These are phyloP conservation scores for Pachliopta kotzebuea DNA, from an alignment of 2,888 invertebrate species.

Conservation along the genomic window DNA sequence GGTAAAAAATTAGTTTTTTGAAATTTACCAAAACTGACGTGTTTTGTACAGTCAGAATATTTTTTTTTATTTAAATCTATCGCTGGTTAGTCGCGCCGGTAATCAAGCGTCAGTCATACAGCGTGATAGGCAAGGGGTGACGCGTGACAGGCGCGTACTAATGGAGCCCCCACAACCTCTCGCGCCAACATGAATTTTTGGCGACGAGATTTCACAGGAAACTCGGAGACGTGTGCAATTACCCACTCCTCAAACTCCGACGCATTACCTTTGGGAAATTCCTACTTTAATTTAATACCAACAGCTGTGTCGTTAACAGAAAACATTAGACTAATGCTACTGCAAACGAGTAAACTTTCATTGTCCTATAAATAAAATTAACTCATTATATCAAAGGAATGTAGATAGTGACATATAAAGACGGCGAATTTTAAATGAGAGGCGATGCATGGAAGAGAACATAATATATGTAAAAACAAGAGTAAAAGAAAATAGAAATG, in stretches of 20 bases:
- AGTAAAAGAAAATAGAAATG: no score
- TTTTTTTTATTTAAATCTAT: slow-evolving; percentile 17
- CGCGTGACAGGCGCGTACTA: slow-evolving; percentile 33
- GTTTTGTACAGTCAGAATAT: no score
- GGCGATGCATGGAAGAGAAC: no score
- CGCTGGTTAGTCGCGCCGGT: slow-evolving; percentile 36
- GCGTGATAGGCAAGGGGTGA: slow-evolving; percentile 35
- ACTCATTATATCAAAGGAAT: no score
- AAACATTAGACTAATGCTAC: background rate
- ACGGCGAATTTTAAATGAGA: no score
- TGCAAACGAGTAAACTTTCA: no score
- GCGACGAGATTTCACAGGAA: slow-evolving; percentile 13
- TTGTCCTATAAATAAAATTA: no score
- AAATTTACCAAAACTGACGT: no score
- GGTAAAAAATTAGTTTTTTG: no score
- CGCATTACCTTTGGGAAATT: background rate
- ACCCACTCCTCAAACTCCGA: background rate
- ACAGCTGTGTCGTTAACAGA: background rate
- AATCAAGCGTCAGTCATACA: slow-evolving; percentile 44
- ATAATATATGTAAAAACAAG: no score
- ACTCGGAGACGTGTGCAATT: slow-evolving; percentile 20
- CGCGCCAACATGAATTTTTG: slow-evolving; percentile 24
- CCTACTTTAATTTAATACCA: background rate
- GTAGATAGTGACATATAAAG: no score
- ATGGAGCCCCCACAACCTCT: slow-evolving; percentile 33